Evolutionary conservation across 2,797 vertebrate species (phyloP), one percentile per base, ranked within the genome.

Genomic region (Malurus leucopterus): DNA sequence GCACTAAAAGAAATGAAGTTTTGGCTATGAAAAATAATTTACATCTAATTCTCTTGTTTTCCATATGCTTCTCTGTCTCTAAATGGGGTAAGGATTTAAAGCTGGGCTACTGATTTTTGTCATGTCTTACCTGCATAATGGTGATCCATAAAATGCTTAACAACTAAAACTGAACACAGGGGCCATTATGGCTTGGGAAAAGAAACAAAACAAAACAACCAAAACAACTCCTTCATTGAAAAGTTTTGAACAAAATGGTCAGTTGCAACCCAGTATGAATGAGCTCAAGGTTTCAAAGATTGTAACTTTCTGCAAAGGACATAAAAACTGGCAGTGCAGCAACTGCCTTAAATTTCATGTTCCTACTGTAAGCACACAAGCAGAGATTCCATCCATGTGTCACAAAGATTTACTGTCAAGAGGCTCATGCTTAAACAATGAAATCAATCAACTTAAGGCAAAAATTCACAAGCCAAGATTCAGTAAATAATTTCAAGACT

Each of bases 371-470:
- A 73, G 32, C 41, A 72, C 18, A 34, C 13, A 53, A 40, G 36
- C 14, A 69, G 13, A 59, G 32, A 62, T 41, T 64, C 16, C 32
- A 50, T 21, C 50, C 57, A 54, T 2, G 2, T 34, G 36, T 30
- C 21, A 16, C 1, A 16, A 73, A 69, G 13, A 2, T 16, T 40
- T 65, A 36, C 13, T 41, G 55, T 22, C 47, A 81, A 81, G 11
- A 62, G 5, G 9, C 27, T 88, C 44, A 77, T 0, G 1, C 13
- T 84, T 38, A 30, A 40, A 68, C n/a, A 73, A 15, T 0, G 0
- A 34, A 65, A 29, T 49, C 30, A 14, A 30, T 36, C 40, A 65
- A 19, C 11, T 15, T 26, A 38, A n/a, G 41, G 59, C 15, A 92
- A 78, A 86, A 81, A 53, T 32, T 36, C 16, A 30, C 15, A 27